Conservation (phyloP, 1,140 invertebrate genomes). For the Bilobella aurantiaca region DNA sequence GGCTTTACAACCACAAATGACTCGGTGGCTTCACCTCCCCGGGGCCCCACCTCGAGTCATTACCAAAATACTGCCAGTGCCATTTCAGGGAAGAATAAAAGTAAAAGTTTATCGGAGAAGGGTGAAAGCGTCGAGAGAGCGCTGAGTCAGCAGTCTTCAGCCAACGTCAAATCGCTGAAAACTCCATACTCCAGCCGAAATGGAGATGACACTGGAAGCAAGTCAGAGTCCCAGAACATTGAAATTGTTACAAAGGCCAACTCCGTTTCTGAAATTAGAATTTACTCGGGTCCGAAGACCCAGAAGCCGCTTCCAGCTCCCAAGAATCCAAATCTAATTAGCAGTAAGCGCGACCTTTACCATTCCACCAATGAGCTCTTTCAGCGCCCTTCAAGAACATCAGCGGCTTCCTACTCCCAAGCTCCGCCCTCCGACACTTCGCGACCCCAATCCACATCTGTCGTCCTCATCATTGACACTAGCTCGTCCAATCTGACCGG, state of each 20-base stretch:
- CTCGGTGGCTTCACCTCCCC: not conserved
- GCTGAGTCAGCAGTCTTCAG: slow-evolving; percentile 11
- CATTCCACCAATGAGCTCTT: slow-evolving; percentile 29
- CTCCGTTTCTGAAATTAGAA: slow-evolving; percentile 31
- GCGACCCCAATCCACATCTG: slow-evolving; percentile 26
- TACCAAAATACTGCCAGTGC: not conserved
- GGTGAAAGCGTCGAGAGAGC: slow-evolving; percentile 29
- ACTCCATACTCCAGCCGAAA: not conserved
- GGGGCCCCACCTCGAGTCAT: not conserved
- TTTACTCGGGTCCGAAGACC: slow-evolving; percentile 23
- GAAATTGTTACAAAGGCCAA: slow-evolving; percentile 34
- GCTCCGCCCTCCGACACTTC: slow-evolving; percentile 11
- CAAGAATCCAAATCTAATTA: not conserved
- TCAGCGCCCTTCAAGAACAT: not conserved
- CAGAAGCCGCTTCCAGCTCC: not conserved
- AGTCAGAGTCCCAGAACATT: slow-evolving; percentile 22
- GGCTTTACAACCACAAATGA: slow-evolving; percentile 13
- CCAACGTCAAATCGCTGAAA: slow-evolving; percentile 1
- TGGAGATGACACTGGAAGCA: not conserved
- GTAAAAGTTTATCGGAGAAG: slow-evolving; percentile 26
- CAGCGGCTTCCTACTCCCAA: not conserved
- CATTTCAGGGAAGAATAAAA: not conserved
- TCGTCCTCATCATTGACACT: slow-evolving; percentile 32
- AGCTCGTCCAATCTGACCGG: not conserved
- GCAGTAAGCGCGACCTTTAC: slow-evolving; percentile 26